A percentile compares a stretch with the other conserved stretches of the same genome.
phyloP scores from a whole-genome alignment of 1,140 invertebrate genomes.

The Heliothis virescens region DNA sequence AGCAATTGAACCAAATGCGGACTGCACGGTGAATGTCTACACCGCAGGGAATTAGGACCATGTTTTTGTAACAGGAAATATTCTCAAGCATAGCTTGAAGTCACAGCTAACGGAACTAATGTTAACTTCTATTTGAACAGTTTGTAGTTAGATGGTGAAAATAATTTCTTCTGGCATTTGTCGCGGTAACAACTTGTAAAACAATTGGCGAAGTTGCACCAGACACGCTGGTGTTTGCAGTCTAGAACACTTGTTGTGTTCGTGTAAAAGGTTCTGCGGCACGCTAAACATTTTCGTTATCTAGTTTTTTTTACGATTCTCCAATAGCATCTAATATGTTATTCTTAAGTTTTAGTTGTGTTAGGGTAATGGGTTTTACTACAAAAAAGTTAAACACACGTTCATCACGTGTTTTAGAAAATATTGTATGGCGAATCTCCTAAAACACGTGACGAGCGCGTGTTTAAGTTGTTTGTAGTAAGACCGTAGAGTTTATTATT shows the following conservation, averaged over 20 bases:
- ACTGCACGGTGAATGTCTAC: not conserved
- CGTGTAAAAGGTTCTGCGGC: constrained; percentile 20
- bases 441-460: no score
- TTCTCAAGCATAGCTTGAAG: no score
- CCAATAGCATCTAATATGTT: constrained; percentile 9
- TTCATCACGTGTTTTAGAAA: no score
- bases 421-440: no score
- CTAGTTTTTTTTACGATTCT: constrained; percentile 8
- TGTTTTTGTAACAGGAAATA: not conserved
- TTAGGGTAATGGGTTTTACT: no score
- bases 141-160: not conserved
- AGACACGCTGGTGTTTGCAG: not conserved
- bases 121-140: no score
- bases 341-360: not conserved
- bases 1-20: constrained; percentile 21
- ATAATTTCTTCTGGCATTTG: not conserved
- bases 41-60: constrained; percentile 16
- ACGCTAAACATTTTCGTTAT: not conserved
- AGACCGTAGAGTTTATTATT: no score
- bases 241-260: constrained; percentile 21
- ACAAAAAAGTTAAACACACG: no score
- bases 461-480: no score
- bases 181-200: not conserved
- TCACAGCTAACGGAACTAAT: no score
- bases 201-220: not conserved